These are phyloP conservation scores for Plutomurus gul DNA, from an alignment of 1,140 invertebrate species.

Conservation along the genomic window DNA sequence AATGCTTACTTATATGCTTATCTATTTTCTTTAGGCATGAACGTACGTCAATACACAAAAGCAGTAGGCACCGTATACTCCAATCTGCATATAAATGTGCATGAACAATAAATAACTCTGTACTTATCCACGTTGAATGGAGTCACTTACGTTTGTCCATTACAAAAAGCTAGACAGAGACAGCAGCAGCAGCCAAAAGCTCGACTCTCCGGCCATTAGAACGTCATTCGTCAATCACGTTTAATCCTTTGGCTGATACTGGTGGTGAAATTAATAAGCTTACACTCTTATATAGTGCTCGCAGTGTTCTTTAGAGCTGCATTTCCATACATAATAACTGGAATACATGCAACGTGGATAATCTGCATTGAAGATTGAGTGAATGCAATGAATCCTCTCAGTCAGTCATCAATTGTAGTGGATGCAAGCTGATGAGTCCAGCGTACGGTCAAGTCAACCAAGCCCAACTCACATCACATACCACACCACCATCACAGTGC, in stretches of 20 bases:
- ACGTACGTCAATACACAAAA: too few species aligned
- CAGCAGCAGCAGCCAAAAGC: too few species aligned
- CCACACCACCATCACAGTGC: not conserved
- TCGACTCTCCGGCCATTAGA: constrained; percentile 2
- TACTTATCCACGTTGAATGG: not conserved
- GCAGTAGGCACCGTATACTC: too few species aligned
- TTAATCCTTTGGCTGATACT: not conserved
- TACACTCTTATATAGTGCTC: not conserved
- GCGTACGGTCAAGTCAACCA: not conserved
- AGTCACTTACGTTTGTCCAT: not conserved
- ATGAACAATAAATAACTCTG: not conserved
- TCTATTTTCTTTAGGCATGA: too few species aligned
- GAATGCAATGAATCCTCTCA: constrained; percentile 13
- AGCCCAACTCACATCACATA: not conserved
- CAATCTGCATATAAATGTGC: not conserved
- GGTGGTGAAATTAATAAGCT: not conserved
- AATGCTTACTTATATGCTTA: not conserved
- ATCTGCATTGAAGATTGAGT: not conserved
- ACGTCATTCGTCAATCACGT: constrained; percentile 13
- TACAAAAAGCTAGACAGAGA: not conserved
- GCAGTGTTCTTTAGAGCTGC: not conserved
- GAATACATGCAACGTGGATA: not conserved
- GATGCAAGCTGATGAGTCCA: not conserved
- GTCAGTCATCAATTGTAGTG: not conserved
- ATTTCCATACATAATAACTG: not conserved